These are phyloP conservation scores for Sphaeridia pumilis DNA, from an alignment of 2,888 invertebrate genomes.

Conservation along the genomic window DNA sequence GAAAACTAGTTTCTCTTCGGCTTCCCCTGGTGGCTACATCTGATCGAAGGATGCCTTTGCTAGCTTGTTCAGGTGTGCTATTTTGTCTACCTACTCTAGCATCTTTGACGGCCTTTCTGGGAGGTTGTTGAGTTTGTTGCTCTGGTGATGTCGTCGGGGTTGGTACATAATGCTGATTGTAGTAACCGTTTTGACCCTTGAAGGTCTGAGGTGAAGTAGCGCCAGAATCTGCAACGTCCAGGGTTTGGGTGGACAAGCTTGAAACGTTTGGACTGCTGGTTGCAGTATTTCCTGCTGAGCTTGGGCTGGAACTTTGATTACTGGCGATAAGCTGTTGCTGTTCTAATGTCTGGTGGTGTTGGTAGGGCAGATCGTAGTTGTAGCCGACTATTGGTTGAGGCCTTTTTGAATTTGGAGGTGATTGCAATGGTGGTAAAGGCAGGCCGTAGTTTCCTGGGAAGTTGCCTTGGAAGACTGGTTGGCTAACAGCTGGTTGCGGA, in stretches of 20 bases:
- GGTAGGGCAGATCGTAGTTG: neutral
- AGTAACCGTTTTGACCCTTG: conserved; percentile 1
- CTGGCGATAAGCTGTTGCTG: too few species aligned
- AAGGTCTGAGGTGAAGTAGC: too few species aligned
- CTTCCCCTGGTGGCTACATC: neutral
- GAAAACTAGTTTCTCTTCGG: conserved; percentile 8
- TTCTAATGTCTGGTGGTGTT: too few species aligned
- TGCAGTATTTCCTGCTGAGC: neutral
- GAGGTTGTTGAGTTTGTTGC: neutral
- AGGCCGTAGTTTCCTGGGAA: conserved; percentile 11
- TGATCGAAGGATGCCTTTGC: neutral
- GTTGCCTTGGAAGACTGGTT: conserved; percentile 4
- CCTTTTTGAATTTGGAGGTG: neutral
- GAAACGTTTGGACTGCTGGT: neutral
- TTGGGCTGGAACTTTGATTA: neutral
- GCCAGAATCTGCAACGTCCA: neutral
- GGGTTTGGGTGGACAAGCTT: neutral
- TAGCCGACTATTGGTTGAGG: neutral
- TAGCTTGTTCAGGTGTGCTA: neutral
- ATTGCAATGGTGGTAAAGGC: neutral
- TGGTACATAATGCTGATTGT: neutral
- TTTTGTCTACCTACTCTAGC: neutral
- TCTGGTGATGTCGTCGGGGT: neutral
- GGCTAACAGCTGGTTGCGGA: too few species aligned
- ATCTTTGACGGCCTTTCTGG: too few species aligned